Evolutionary conservation across 2,113 vertebrate genomes (phyloP), one percentile per base, ranked within the genome.

Genomic region (Oceanodroma tethys): DNA sequence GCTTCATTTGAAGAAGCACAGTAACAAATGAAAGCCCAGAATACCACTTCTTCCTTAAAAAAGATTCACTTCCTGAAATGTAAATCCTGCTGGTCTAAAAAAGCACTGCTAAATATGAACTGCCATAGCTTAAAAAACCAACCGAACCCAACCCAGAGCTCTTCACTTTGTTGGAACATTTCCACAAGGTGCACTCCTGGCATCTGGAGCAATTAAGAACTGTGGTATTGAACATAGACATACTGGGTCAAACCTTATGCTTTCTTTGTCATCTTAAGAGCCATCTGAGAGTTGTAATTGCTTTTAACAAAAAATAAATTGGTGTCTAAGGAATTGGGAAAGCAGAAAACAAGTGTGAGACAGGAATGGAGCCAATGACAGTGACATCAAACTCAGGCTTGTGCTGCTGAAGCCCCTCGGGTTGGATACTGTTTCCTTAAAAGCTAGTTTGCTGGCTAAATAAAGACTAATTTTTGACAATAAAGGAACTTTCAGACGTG

Each of bases 31-130:
- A 93, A 92, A 95, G 45, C 62, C 53, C 53, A 90, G 89, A 87
- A 95, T 89, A 91, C 17, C 36, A 4, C 9, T 42, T 58, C n/a
- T 86, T 68, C 72, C 86, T 90, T 83, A 75, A 92, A 96, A 73
- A 82, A 92, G 52, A 88, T 71, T 91, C 26, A 72, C 38, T 76
- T 95, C 70, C 89, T 85, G 73, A 93, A 93, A 95, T 90, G 45
- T 72, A 91, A 87, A 92, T 89, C 34, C 70, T 56, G 16, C 62
- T 66, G 40, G 47, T 85, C 36, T 90, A 71, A 95, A 96, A 93
- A 93, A 75, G 2, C 40, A 50, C 11, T 6, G 13, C 81, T 93
- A 95, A 84, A 93, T 89, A 82, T 30, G 86, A 94, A 60, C 45
- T 76, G 70, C 59, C 80, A 48, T 26, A 62, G 60, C 48, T 91